These are phyloP conservation scores for Drepanosiphum platanoidis DNA, from an alignment of 2,888 invertebrate genomes.

Conservation along the genomic window DNA sequence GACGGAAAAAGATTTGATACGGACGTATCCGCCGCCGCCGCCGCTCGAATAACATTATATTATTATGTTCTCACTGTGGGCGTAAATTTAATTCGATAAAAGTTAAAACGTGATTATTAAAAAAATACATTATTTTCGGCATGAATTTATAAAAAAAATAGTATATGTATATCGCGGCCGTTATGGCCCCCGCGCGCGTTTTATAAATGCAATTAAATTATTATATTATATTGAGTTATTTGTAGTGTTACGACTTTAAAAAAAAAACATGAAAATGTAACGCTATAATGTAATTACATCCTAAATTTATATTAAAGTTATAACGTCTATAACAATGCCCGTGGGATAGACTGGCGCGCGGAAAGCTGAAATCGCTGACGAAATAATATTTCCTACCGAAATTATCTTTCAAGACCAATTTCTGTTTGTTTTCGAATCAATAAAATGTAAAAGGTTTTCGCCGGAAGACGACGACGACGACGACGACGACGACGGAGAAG, in stretches of 20 bases:
- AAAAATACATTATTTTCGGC: neutral
- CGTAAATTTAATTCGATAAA: neutral
- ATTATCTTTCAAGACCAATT: constrained; percentile 25
- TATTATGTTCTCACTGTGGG: too few species aligned
- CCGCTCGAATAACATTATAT: too few species aligned
- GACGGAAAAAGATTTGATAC: too few species aligned
- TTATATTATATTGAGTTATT: neutral
- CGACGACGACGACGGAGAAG: too few species aligned
- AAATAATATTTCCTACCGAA: neutral
- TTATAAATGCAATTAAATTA: neutral
- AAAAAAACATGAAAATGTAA: neutral
- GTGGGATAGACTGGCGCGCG: neutral
- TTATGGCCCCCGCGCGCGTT: neutral
- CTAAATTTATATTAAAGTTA: neutral
- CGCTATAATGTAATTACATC: neutral
- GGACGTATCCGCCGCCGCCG: too few species aligned
- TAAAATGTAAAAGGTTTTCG: constrained; percentile 17
- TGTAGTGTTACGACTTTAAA: neutral
- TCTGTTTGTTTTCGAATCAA: constrained; percentile 23
- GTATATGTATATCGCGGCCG: too few species aligned
- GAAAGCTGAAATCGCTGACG: neutral
- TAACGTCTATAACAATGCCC: neutral
- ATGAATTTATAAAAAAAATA: neutral
- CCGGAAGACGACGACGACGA: too few species aligned
- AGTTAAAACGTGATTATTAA: neutral